These are phyloP conservation scores for Ooceraea biroi DNA, from an alignment of 1,140 invertebrate genomes.

Conservation along the genomic window DNA sequence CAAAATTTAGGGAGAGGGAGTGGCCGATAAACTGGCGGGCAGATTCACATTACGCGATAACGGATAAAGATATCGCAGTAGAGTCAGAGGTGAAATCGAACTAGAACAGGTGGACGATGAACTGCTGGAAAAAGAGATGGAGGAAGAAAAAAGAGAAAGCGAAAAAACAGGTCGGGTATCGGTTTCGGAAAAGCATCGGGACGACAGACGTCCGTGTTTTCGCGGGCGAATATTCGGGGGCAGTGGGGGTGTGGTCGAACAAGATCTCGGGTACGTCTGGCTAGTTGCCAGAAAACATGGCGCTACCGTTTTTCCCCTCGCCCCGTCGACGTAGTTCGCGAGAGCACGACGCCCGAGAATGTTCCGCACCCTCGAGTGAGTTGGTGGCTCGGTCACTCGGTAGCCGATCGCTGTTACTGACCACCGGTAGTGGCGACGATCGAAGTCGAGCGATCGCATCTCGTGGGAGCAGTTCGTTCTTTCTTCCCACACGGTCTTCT, in stretches of 20 bases:
- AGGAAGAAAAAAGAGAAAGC: neutral
- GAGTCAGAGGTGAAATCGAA: constrained; percentile 13
- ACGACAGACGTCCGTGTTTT: constrained; percentile 38
- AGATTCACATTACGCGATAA: constrained; percentile 22
- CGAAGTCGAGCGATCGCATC: constrained; percentile 62
- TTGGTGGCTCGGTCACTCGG: constrained; percentile 49
- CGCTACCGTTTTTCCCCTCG: constrained; percentile 57
- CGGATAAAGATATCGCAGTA: constrained; percentile 19
- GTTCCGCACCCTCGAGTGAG: constrained; percentile 54
- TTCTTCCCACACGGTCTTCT: neutral
- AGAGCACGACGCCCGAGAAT: constrained; percentile 48
- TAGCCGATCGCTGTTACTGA: constrained; percentile 43
- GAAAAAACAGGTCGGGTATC: constrained; percentile 39
- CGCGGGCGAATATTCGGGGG: constrained; percentile 38
- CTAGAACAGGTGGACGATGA: constrained; percentile 7
- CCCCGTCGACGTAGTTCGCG: constrained; percentile 37
- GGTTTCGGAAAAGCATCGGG: constrained; percentile 20
- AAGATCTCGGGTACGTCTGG: constrained; percentile 67
- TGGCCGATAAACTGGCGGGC: constrained; percentile 26
- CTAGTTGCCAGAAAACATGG: constrained; percentile 65
- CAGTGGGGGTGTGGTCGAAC: constrained; percentile 43
- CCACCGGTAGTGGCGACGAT: constrained; percentile 26
- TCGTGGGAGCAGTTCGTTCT: constrained; percentile 32
- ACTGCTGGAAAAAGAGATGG: neutral
- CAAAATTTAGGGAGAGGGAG: constrained; percentile 14